Evolutionary conservation across 2,888 invertebrate species (phyloP).

Genomic region (Ptychoptera contaminata): DNA sequence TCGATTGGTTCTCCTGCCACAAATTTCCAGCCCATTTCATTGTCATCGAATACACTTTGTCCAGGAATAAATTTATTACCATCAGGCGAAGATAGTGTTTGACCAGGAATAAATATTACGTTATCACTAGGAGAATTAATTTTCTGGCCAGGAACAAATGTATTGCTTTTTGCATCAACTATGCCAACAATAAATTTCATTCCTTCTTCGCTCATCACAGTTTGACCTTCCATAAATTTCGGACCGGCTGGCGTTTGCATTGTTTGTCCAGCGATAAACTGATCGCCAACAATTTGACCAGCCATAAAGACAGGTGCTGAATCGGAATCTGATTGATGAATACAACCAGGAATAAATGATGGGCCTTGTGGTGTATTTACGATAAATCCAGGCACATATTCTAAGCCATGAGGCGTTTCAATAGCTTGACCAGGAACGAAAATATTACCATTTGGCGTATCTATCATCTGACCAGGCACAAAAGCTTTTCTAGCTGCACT

Average conservation of each 20-base stretch:
- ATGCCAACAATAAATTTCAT: slow-evolving; percentile 46
- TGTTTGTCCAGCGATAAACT: slow-evolving; percentile 49
- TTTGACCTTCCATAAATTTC: slow-evolving; percentile 45
- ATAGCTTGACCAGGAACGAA: slow-evolving; percentile 65
- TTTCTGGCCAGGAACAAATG: slow-evolving; percentile 46
- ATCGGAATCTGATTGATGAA: slow-evolving; percentile 18
- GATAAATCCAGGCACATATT: slow-evolving; percentile 59
- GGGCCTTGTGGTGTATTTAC: slow-evolving; percentile 51
- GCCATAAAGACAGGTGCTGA: slow-evolving; percentile 50
- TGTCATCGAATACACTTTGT: slow-evolving; percentile 36
- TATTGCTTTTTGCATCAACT: slow-evolving; percentile 32
- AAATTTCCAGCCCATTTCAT: slow-evolving; percentile 40
- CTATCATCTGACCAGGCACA: slow-evolving; percentile 53
- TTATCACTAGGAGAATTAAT: slow-evolving; percentile 33
- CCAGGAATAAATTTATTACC: slow-evolving; percentile 49
- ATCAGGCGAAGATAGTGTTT: slow-evolving; percentile 40
- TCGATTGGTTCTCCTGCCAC: slow-evolving; percentile 46
- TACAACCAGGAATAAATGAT: slow-evolving; percentile 49
- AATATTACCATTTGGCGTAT: slow-evolving; percentile 49
- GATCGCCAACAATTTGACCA: slow-evolving; percentile 46
- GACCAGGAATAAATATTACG: slow-evolving; percentile 43
- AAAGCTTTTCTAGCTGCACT: slow-evolving; percentile 48
- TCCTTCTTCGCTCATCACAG: slow-evolving; percentile 42
- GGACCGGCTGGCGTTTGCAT: slow-evolving; percentile 39
- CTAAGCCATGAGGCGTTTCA: slow-evolving; percentile 46